A percentile compares a stretch with the other conserved stretches of the same genome.
These are phyloP conservation scores for Tetrao urogallus DNA, from an alignment of 2,113 vertebrate genomes.

Conservation along the genomic window DNA sequence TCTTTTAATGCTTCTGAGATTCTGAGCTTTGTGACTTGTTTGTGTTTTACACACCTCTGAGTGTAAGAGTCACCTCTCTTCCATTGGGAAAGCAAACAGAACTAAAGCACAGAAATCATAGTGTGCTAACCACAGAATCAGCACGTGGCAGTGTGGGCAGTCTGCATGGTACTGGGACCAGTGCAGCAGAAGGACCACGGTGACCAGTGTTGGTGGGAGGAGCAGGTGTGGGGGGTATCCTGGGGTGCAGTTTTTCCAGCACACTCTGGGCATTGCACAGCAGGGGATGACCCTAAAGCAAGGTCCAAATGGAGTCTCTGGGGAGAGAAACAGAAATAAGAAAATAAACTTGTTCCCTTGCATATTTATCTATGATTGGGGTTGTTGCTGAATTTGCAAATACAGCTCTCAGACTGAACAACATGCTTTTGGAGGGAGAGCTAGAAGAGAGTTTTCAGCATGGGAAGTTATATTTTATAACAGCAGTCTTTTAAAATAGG, in stretches of 20 bases:
- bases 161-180: not conserved
- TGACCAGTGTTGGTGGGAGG: not conserved
- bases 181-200: not conserved
- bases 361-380: not conserved
- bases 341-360: not conserved
- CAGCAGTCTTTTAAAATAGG: not conserved
- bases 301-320: not conserved
- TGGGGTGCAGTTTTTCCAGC: not conserved
- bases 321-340: not conserved
- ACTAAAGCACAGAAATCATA: not conserved
- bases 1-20: not conserved
- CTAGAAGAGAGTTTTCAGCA: not conserved
- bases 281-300: not conserved
- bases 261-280: not conserved
- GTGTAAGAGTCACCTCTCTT: not conserved
- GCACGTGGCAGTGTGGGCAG: not conserved
- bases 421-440: not conserved
- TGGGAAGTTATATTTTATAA: constrained; percentile 3
- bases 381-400: not conserved
- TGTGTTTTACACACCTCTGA: not conserved
- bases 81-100: not conserved
- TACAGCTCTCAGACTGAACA: not conserved
- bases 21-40: not conserved
- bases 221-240: not conserved
- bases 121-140: not conserved